A percentile compares a stretch with the other conserved stretches of the same genome.
Evolutionary conservation across 2,888 invertebrate species (phyloP).

Genomic region (Leptopilina myrica): DNA sequence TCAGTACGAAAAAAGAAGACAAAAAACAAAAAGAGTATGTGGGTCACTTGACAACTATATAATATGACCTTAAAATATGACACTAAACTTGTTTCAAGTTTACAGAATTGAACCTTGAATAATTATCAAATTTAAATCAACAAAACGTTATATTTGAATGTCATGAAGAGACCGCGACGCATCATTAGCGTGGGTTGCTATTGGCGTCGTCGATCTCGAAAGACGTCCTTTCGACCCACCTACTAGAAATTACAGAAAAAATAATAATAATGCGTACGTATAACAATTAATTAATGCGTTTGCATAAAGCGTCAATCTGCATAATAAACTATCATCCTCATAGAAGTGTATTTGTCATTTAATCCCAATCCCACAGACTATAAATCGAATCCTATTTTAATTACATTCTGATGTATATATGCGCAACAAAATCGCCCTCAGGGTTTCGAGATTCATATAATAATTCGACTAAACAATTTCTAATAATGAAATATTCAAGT

Average conservation of each 20-base stretch:
- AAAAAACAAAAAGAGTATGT: too few relatives aligned
- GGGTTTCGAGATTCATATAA: too few relatives aligned
- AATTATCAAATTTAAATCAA: constrained; percentile 5
- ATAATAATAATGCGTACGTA: constrained; percentile 59
- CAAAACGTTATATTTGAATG: constrained; percentile 11
- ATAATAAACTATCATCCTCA: constrained; percentile 63
- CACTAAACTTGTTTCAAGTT: background rate
- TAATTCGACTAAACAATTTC: too few relatives aligned
- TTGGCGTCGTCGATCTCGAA: constrained; percentile 54
- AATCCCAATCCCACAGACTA: background rate
- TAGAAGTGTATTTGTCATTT: background rate
- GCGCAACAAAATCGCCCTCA: too few relatives aligned
- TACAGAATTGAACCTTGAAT: constrained; percentile 10
- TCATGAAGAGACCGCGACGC: constrained; percentile 36
- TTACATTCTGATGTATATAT: too few relatives aligned
- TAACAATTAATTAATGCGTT: constrained; percentile 69
- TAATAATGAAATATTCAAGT: too few relatives aligned
- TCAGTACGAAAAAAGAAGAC: too few relatives aligned
- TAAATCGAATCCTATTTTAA: background rate
- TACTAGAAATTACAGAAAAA: constrained; percentile 50
- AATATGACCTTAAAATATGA: background rate
- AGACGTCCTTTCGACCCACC: constrained; percentile 63
- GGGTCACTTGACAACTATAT: too few relatives aligned
- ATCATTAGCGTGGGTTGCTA: constrained; percentile 51
- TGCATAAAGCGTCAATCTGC: constrained; percentile 69